Evolutionary conservation across 2,797 vertebrate genomes (phyloP), one percentile per base, ranked within the genome.

Genomic region (Syncerus caffer): DNA sequence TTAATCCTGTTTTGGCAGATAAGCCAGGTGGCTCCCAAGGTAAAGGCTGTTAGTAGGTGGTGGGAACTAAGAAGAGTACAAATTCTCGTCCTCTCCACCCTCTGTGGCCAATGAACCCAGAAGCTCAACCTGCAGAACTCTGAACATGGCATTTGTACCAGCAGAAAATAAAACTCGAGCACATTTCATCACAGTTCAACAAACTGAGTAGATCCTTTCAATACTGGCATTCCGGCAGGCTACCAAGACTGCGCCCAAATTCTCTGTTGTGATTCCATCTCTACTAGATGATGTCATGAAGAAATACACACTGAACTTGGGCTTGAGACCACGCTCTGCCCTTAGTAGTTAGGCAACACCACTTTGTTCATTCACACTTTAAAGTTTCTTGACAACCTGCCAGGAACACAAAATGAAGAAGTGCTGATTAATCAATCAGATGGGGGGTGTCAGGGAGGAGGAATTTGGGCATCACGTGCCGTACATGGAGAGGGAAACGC

Each of bases 1-100:
- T 83, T 67, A 82, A 0, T 19, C n/a, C 53, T 45, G 13, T 87
- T 58, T 47, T 79, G 94, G 87, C 27, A 96, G 85, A 87, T 62
- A 91, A 83, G n/a, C 15, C 92, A 84, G 34, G 29, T 64, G 13
- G 29, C 55, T 85, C 38, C 42, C 23, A 78, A 78, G 50, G 57
- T 87, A 76, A 95, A 95, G 34, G 84, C 45, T 76, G 29, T 17
- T 60, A 62, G 10, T 0, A 76, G 60, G 42, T 23, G 21, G 55
- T 14, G 8, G 47, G 62, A 88, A 83, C 57, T 25, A 76, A 58
- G 55, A 55, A 62, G 17, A 51, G 6, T 3, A 16, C 6, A 4
- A 88, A 17, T 34, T 62, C 92, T 85, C 38, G 25, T 76, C 11
- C 78, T 47, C 19, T 93, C 13, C n/a, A 21, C 8, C 31, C 6